Evolutionary conservation across 2,113 vertebrate genomes (phyloP).

Genomic region (Henicopernis longicauda): DNA sequence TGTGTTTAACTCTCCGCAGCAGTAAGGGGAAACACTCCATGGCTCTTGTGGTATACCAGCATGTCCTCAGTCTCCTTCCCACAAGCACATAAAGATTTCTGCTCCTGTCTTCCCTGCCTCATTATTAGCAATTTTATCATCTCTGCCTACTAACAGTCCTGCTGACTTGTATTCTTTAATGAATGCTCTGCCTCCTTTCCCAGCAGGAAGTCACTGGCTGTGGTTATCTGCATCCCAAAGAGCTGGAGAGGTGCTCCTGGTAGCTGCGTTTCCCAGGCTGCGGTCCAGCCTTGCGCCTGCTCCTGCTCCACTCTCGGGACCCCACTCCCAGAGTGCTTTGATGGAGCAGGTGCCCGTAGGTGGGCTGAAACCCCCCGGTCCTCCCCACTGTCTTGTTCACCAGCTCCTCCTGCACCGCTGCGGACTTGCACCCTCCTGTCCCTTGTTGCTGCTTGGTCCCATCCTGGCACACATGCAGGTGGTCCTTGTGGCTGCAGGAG

Average conservation of each 20-base stretch:
- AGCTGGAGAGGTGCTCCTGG: background rate
- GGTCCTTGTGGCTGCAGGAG: background rate
- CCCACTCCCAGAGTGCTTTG: background rate
- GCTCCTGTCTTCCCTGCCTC: background rate
- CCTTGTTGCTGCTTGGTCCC: background rate
- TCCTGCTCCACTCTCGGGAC: background rate
- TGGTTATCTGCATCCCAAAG: background rate
- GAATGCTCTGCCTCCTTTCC: background rate
- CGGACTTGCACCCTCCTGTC: background rate
- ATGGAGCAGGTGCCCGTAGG: background rate
- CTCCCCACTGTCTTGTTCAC: background rate
- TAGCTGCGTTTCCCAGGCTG: background rate
- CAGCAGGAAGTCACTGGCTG: background rate
- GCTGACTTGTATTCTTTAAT: background rate
- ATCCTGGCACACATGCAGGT: background rate
- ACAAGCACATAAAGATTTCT: background rate
- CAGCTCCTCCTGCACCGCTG: background rate
- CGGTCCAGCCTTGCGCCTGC: rapidly evolving
- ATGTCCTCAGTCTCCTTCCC: background rate
- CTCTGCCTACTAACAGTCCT: background rate
- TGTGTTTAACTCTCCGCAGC: background rate
- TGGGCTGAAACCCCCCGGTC: background rate
- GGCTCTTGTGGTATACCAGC: background rate
- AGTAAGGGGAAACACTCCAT: rapidly evolving
- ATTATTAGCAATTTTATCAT: slow-evolving; percentile 20